Base-by-base conservation (phyloP, 2,888 invertebrate genomes). In the Eubasilissa splendida region DNA sequence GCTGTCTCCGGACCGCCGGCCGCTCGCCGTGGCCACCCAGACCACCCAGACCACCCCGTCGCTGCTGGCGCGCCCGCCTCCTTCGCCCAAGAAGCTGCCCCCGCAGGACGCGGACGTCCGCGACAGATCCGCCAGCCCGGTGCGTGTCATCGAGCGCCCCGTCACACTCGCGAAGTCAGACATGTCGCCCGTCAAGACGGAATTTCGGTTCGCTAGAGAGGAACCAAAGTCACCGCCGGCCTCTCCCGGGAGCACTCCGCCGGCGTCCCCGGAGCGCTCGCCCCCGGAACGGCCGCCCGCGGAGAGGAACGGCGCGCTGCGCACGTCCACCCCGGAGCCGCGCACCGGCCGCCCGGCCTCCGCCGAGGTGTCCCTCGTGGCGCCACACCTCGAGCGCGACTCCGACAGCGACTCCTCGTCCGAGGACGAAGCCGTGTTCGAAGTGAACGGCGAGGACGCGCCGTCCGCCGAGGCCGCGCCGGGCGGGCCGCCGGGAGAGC, bases 401-500 rank as follows among this genome's bases (percentile, higher is more conserved):
- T 84, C 85, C 80, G 77, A 77, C 83, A 83, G 84, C 77, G 84
- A 84, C 82, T 83, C 81, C 71, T 82, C 83, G 82, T 83, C 81
- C 75, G 83, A 77, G 60, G 83, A 85, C 74, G 79, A 85, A 54
- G 76, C 80, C 54, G 82, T 80, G 54, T 81, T 76, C 79, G 81
- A 78, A 70, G 65, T 71, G 58, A 79, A 83, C 60, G 84, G 79
- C 12, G 81, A 84, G 42, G 85, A 86, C 76, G 82, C 80, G 52
- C 85, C 85, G 7, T 87, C 87, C 68, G 86, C 88, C 68, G 90
- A 90, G 84, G 87, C 86, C 63, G 90, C 92, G 90, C 92, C 85
- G 91, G 42, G 93, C 9, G 91, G 91, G 85, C 88, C n/a, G 92
- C 94, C 93, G 80, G 93, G 94, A n/a, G 91, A 91, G 78, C 92